Base-by-base conservation (phyloP, 64 coral and sea anemone genomes). In the Montipora cactus region DNA sequence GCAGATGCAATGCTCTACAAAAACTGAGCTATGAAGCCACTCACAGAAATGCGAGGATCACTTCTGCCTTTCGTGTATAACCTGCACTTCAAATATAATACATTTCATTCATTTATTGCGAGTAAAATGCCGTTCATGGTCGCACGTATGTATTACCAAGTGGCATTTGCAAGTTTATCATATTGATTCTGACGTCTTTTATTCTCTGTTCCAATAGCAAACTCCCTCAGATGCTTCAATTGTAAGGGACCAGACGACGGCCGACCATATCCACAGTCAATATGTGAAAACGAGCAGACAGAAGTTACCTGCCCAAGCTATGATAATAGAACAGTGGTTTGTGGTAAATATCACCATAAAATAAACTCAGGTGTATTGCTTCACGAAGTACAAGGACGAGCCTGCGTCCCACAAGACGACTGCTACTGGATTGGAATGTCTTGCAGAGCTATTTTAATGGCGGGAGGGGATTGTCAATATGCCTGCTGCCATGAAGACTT, bases 161-260 rank as follows among this genome's bases (percentile, higher is more conserved):
- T 37, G 37, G 37, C 37, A 37, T 37, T 37, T 37, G 37, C 37
- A 37, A 57, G 53, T 11, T 11, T 57, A 6, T 57, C 53, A 57
- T 8, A 57, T n/a, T 21, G 6, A 49, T 46, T 49, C 7, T 21
- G 5, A 23, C 8, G 21, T 15, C 14, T 47, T 70, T 70, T 49
- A n/a, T 71, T 69, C 2, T 44, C 81, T 83, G 7, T 37, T 1
- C 53, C 37, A 3, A 47, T 10, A 85, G 82, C 19, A 4, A 67
- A 49, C 45, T 70, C 44, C 66, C 82, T 85, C n/a, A 85, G 67
- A 22, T 85, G 82, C 19, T 85, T 70, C 46, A 4, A 49, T 49
- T 85, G 82, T 16, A 85, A 85, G 13, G 82, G 82, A 21, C 66
- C 82, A 22, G 82, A 85, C n/a, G 62, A 85, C 47, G 82, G 82